These are phyloP conservation scores for Apamea monoglypha DNA, from an alignment of 2,888 invertebrate species.

Conservation along the genomic window DNA sequence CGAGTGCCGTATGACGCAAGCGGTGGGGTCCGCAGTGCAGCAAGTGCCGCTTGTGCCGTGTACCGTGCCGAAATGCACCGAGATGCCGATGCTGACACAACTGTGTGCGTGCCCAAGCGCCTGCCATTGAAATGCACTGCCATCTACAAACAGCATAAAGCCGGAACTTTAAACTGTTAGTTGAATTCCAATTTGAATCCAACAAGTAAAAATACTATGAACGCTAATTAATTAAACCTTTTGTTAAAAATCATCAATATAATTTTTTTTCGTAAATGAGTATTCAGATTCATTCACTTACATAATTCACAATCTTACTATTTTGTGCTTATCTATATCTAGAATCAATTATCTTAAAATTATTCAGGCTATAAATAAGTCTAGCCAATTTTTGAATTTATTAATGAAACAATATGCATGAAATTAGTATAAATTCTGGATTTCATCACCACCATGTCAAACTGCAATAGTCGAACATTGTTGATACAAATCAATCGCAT, in stretches of 20 bases:
- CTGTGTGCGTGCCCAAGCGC: slow-evolving; percentile 41
- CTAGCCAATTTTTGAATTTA: slow-evolving; percentile 2
- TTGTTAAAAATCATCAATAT: background rate
- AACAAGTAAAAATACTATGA: background rate
- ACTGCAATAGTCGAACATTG: slow-evolving; percentile 34
- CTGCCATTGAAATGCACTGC: slow-evolving; percentile 51
- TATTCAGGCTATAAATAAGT: slow-evolving; percentile 34
- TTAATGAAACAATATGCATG: slow-evolving; percentile 28
- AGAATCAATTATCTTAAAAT: slow-evolving; percentile 35
- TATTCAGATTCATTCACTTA: background rate
- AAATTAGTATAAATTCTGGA: slow-evolving; percentile 30
- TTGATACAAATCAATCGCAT: slow-evolving; percentile 43
- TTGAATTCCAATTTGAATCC: slow-evolving; percentile 27
- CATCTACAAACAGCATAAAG: slow-evolving; percentile 19
- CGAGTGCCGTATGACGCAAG: slow-evolving; percentile 76
- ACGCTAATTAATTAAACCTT: background rate
- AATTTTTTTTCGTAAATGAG: background rate
- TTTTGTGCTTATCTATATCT: slow-evolving; percentile 16
- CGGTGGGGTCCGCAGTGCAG: slow-evolving; percentile 20
- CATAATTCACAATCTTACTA: background rate
- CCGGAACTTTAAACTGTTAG: slow-evolving; percentile 15
- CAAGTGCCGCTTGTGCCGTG: slow-evolving; percentile 11
- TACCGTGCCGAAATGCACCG: slow-evolving; percentile 40
- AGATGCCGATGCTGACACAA: slow-evolving; percentile 52
- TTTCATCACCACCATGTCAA: slow-evolving; percentile 36